Evolutionary conservation across 1,140 invertebrate species (phyloP), one percentile per base, ranked within the genome.

Genomic region (Yoshiicerus persimilis): DNA sequence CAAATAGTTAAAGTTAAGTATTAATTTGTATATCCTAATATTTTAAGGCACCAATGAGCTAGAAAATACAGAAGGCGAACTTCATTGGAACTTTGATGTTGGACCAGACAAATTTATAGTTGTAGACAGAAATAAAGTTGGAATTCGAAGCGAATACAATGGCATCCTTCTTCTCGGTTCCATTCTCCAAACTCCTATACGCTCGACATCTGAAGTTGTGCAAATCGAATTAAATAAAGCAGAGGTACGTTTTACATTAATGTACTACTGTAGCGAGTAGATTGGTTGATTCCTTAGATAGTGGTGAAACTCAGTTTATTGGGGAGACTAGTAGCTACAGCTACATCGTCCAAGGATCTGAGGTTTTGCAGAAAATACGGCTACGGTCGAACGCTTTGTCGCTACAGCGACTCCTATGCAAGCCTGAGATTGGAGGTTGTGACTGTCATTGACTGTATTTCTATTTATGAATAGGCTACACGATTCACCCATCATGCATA

Each of bases 101-200:
- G 84, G 87, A 9, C 56, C 83, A 8, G 90, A 91, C 11, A 90
- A 89, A 64, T 39, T 91, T 20, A 41, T 90, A 27, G 86, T 91
- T 47, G 88, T 89, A 3, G n/a, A 87, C 10, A 34, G 84, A 30
- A 86, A 87, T 38, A 89, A 66, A 86, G 66, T 98, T 87, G 96
- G 97, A 87, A 94, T 97, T 47, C 94, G 97, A 84, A 95, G 96
- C 77, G 97, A 98, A 92, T 96, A 98, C 91, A 97, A 97, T 93
- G 97, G 97, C 88, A 96, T 98, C 25, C 93, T 98, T 62, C 92
- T 98, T 20, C 93, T 98, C 89, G 96, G 97, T 91, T 97, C 97
- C 30, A 96, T 97, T 89, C 93, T 98, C 56, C 97, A 98, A 92
- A 95, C 95, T 88, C 95, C 96, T 39, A 94, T 97, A 66, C 91